phyloP scores from a whole-genome alignment of 2,888 invertebrate genomes.

The Synanthedon tipuliformis region DNA sequence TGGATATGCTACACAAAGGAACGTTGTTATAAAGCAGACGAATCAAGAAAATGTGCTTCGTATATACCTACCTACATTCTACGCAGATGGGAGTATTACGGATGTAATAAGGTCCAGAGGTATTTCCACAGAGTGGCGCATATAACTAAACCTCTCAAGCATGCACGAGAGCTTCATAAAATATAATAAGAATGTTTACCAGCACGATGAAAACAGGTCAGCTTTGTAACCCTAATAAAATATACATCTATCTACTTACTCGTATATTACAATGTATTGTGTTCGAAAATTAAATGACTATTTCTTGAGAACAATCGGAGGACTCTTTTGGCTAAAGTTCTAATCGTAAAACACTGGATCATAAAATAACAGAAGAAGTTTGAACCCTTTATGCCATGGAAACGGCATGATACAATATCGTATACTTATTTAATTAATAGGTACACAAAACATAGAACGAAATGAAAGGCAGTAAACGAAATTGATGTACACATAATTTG shows the following conservation, averaged over 20 bases:
- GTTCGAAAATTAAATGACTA: too few relatives aligned
- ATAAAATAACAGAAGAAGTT: too few relatives aligned
- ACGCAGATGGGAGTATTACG: conserved; percentile 1
- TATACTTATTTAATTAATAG: too few relatives aligned
- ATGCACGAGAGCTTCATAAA: conserved; percentile 52
- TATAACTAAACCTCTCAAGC: conserved; percentile 43
- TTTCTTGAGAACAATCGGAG: too few relatives aligned
- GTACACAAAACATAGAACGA: too few relatives aligned
- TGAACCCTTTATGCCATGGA: too few relatives aligned
- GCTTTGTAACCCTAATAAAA: conserved; percentile 6
- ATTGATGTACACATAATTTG: too few relatives aligned
- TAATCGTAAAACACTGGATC: too few relatives aligned
- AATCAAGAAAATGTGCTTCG: not conserved
- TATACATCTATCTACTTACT: not conserved
- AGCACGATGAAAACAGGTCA: conserved; percentile 32
- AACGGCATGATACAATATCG: too few relatives aligned
- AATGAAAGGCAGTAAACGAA: too few relatives aligned
- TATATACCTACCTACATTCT: not conserved
- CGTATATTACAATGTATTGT: too few relatives aligned
- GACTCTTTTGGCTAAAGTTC: too few relatives aligned
- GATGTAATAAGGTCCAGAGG: conserved; percentile 46
- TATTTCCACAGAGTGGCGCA: conserved; percentile 37
- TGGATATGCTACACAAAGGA: not conserved
- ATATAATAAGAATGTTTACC: conserved; percentile 58
- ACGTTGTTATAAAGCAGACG: not conserved